Base-by-base conservation (phyloP, 2,113 vertebrate genomes). In the Podarcis muralis region DNA sequence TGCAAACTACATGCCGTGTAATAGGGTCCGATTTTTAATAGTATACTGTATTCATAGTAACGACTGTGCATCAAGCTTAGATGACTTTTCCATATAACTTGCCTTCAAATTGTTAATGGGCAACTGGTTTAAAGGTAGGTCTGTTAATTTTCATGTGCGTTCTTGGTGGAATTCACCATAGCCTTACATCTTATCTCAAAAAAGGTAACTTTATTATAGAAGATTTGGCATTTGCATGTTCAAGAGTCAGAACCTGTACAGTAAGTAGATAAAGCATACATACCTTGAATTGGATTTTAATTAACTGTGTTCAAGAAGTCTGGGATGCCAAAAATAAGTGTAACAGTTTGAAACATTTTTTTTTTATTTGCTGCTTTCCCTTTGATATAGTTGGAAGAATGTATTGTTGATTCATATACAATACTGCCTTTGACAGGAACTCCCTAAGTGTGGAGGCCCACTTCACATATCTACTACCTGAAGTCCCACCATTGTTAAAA, bases 311-410 rank as follows among this genome's bases (percentile, higher is more conserved):
- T 96, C 97, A 95, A 97, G 97, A 97, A 97, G 87, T 98, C 97
- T 98, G 97, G 97, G 98, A 98, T 98, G 98, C 98, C 98, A 97
- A 97, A 95, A 97, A 96, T 95, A 95, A 95, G 94, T 96, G 94
- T 97, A 96, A 96, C 96, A 94, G 95, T 97, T 97, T 96, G 95
- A 95, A 97, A 96, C 94, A 90, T 96, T 97, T 94, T 97, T 94
- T 97, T 97, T 92, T 53, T 12, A 97, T 97, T 97, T 97, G 96
- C 98, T 98, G 97, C 97, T 98, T 98, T 96, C 96, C 96, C 96
- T 96, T 95, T 96, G 94, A 96, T 96, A 94, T 96, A 95, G 96
- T 96, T 97, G 94, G 94, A 97, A 95, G 97, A 97, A 97, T 96
- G 96, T 96, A 96, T 96, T 94, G 93, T 96, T 93, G 83, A 92